phyloP scores from a whole-genome alignment of 2,888 invertebrate species.

The Dysmachus trigonus region DNA sequence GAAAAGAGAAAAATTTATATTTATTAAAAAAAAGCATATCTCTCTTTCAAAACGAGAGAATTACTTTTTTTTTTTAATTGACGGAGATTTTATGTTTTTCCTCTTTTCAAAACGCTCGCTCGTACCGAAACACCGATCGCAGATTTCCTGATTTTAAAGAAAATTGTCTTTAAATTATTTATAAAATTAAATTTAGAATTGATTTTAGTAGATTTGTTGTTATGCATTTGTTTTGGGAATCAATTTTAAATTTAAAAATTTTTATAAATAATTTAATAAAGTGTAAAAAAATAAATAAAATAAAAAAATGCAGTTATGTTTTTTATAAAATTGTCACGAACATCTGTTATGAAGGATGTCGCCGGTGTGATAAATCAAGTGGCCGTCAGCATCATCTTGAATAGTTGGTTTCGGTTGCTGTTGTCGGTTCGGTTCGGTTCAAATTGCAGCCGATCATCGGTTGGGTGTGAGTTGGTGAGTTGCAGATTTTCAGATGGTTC shows the following conservation, averaged over 20 bases:
- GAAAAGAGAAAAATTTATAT: background rate
- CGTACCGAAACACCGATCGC: conserved; percentile 33
- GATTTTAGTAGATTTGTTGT: background rate
- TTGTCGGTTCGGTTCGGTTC: background rate
- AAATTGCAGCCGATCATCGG: background rate
- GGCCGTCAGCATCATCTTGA: conserved; percentile 99
- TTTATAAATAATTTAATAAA: conserved; percentile 38
- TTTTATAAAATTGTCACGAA: conserved; percentile 80
- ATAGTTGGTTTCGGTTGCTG: conserved; percentile 78
- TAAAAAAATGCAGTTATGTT: conserved; percentile 51
- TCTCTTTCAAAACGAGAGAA: background rate
- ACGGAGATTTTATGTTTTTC: background rate
- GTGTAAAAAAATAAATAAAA: conserved; percentile 46
- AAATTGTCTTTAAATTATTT: conserved; percentile 28
- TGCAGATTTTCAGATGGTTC: conserved; percentile 48
- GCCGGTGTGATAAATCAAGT: conserved; percentile 99
- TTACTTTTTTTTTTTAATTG: background rate
- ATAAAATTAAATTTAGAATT: conserved; percentile 32
- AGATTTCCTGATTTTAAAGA: conserved; percentile 1
- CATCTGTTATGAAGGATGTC: conserved; percentile 99
- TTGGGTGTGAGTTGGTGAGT: conserved; percentile 45
- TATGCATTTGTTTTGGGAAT: background rate
- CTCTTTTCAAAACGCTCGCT: background rate
- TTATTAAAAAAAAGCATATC: background rate
- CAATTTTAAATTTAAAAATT: conserved; percentile 1